These are phyloP conservation scores for Erethizon dorsatum DNA, from an alignment of 2,797 vertebrate species.

Conservation along the genomic window DNA sequence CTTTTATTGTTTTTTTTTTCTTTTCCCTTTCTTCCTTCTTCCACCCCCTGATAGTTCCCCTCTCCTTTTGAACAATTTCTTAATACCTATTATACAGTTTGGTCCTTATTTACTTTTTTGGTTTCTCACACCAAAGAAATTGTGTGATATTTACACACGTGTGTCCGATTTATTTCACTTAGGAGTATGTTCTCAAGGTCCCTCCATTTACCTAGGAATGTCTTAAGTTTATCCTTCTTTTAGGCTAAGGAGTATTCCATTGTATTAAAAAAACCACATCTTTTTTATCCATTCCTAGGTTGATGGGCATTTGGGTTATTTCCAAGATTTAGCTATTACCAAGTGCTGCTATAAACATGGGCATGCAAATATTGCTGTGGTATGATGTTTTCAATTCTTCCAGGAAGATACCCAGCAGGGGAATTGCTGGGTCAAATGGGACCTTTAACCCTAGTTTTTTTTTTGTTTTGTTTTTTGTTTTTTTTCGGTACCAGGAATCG, in stretches of 20 bases:
- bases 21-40: neutral
- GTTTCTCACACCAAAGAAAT: neutral
- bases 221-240: neutral
- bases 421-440: neutral
- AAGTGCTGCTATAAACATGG: neutral
- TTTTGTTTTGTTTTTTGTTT: too few species aligned
- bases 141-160: neutral
- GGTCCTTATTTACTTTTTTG: neutral
- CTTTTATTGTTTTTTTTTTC: too few species aligned
- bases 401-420: neutral
- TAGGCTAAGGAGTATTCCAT: neutral
- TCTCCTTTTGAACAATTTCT: neutral
- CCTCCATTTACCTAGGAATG: neutral
- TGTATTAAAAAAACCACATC: neutral
- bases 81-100: neutral
- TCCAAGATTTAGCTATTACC: neutral
- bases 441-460: neutral
- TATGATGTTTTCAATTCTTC: neutral
- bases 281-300: neutral
- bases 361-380: neutral
- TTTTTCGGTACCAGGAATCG: too few species aligned
- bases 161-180: neutral
- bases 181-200: neutral
- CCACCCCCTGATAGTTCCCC: neutral
- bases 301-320: neutral